These are phyloP conservation scores for Carassius carassius DNA, from an alignment of 2,113 vertebrate genomes.

Conservation along the genomic window DNA sequence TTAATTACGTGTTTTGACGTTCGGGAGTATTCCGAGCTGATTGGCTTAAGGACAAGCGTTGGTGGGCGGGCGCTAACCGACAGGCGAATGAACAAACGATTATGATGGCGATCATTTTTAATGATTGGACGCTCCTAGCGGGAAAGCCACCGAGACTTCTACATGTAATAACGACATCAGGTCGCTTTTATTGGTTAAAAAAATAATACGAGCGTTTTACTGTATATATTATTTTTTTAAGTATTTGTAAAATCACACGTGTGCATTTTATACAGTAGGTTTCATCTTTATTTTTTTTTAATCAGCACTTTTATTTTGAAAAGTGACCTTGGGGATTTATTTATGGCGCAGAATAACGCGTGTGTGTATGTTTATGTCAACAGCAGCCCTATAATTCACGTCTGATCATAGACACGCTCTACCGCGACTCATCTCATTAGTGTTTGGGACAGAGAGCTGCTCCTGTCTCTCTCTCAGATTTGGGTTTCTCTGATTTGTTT, in stretches of 20 bases:
- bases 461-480: not conserved
- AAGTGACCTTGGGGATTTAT: not conserved
- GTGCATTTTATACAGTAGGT: not conserved
- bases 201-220: not conserved
- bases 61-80: not conserved
- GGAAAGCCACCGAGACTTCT: not conserved
- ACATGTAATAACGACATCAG: not conserved
- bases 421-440: not conserved
- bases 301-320: constrained; percentile 33
- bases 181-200: not conserved
- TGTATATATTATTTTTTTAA: not conserved
- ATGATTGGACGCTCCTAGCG: not conserved
- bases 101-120: not conserved
- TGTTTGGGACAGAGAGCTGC: not conserved
- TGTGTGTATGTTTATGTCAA: not conserved
- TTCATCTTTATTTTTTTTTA: not conserved
- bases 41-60: not conserved
- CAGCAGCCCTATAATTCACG: not conserved
- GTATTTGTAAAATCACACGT: not conserved
- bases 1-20: not conserved
- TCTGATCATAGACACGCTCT: not conserved
- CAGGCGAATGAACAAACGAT: not conserved
- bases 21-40: not conserved
- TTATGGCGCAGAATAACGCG: not conserved
- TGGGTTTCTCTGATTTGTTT: not conserved